These are phyloP conservation scores for Lophius piscatorius DNA, from an alignment of 2,113 vertebrate species.

Conservation along the genomic window DNA sequence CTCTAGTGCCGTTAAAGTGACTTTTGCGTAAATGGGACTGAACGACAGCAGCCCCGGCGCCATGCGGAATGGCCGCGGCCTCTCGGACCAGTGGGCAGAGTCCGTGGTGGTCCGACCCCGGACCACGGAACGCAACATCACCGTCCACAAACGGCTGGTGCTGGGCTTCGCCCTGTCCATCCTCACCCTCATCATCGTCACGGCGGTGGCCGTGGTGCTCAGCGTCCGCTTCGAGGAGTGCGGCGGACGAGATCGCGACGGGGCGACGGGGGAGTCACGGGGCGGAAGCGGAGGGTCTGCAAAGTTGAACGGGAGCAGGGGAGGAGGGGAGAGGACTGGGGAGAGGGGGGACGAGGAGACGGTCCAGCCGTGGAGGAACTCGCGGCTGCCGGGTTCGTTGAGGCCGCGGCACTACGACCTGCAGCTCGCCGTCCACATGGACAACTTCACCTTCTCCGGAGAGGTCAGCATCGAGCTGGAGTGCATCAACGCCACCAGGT, in stretches of 20 bases:
- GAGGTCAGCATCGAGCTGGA: slow-evolving; percentile 92
- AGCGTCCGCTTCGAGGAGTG: slow-evolving; percentile 91
- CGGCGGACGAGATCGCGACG: slow-evolving; percentile 50
- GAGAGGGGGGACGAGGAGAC: slow-evolving; percentile 69
- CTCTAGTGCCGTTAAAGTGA: no score
- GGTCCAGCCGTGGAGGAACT: slow-evolving; percentile 85
- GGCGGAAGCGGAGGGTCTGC: slow-evolving; percentile 53
- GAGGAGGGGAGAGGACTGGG: slow-evolving; percentile 67
- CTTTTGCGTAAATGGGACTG: slow-evolving; percentile 80
- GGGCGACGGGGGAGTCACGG: slow-evolving; percentile 40
- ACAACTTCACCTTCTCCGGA: slow-evolving; percentile 96
- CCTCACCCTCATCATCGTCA: slow-evolving; percentile 89
- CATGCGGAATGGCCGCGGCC: slow-evolving; percentile 86
- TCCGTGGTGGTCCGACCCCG: slow-evolving; percentile 84
- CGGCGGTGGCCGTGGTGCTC: slow-evolving; percentile 89
- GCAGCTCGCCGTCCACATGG: slow-evolving; percentile 88
- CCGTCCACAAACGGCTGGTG: slow-evolving; percentile 89
- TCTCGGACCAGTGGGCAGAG: slow-evolving; percentile 89
- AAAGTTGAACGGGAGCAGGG: slow-evolving; percentile 65
- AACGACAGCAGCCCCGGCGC: slow-evolving; percentile 82
- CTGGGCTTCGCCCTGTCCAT: slow-evolving; percentile 91
- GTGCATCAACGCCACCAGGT: slow-evolving; percentile 88
- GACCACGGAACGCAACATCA: slow-evolving; percentile 89
- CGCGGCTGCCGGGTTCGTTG: slow-evolving; percentile 84
- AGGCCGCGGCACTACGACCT: slow-evolving; percentile 94